Base-by-base conservation (phyloP, 2,113 vertebrate species). In the Porphyrio hochstetteri region DNA sequence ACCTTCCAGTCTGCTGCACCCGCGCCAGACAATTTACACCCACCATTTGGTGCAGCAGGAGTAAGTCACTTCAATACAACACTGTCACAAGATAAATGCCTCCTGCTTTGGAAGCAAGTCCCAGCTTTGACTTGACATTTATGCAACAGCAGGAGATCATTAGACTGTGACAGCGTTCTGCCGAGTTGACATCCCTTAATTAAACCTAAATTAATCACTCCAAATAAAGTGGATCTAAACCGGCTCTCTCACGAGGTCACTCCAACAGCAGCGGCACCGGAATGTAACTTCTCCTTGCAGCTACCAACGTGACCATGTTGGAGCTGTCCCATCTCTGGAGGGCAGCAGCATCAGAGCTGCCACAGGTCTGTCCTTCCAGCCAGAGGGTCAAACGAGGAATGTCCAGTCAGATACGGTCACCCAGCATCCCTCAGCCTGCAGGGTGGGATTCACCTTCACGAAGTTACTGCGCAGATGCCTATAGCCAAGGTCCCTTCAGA, bases 71-170 rank as follows among this genome's bases (percentile, higher is more conserved):
- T 95, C 85, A 89, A 96, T 95, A 91, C 88, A 95, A 72, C 83
- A 72, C 89, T 95, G 91, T 89, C 92, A 94, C 93, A 95, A 95
- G 93, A 97, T 89, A 94, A 97, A 96, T 87, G 93, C 86, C 92
- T 97, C 81, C 95, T 93, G 95, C 92, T 87, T 91, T 91, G 83
- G 92, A 96, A 96, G 17, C 78, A 89, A 97, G 92, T 92, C 61
- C 55, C 86, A 55, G 92, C 91, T 92, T 83, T 91, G 90, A 96
- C 92, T 95, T 96, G 91, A 95, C 91, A 96, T 95, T 96, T 96
- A 94, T 85, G 93, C 83, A 97, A 91, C 96, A 96, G 96, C 96
- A 93, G 96, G 96, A 96, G 95, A 97, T 97, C 96, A 94, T 97
- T 96, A 95, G 79, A 81, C 83, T 92, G 83, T 96, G 96, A 97